Percentiles rank a stretch among this genome's conserved stretches.
These are phyloP conservation scores for Ditylenchus weischeri DNA, from an alignment of 2,888 invertebrate species.

Conservation along the genomic window DNA sequence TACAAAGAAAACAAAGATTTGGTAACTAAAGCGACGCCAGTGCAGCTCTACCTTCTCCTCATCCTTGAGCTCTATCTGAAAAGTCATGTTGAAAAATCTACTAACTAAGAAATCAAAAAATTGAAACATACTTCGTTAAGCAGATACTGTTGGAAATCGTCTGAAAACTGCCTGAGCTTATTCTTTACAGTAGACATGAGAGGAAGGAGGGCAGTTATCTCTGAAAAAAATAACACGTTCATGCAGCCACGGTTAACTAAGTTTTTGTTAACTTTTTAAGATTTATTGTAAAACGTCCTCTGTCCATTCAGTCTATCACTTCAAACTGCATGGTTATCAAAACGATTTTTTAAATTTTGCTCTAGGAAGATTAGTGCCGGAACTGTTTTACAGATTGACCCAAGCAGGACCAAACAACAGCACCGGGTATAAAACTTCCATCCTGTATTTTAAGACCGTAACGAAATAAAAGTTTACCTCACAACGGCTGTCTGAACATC, in stretches of 20 bases:
- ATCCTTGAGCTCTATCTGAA: slow-evolving; percentile 18
- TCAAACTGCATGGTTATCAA: no score
- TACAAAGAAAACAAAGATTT: slow-evolving; percentile 34
- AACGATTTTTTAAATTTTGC: background rate
- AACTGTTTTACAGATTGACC: background rate
- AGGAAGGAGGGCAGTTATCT: no score
- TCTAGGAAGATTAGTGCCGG: slow-evolving; percentile 6
- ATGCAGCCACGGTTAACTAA: no score
- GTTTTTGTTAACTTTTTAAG: no score
- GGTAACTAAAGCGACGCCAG: slow-evolving; percentile 25
- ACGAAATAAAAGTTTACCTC: background rate
- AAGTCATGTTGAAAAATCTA: background rate
- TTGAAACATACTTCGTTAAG: slow-evolving; percentile 16
- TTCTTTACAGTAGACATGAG: no score
- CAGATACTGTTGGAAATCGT: slow-evolving; percentile 18
- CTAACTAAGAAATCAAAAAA: background rate
- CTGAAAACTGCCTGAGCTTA: slow-evolving; percentile 9
- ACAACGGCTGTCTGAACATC: background rate
- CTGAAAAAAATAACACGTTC: no score
- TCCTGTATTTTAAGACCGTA: background rate
- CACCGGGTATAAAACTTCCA: slow-evolving; percentile 2
- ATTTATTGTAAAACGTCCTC: no score
- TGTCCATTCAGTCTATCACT: no score
- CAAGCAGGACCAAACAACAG: background rate
- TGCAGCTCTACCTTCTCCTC: slow-evolving; percentile 19